phyloP scores from a whole-genome alignment of 1,140 invertebrate genomes.

The Maniola jurtina region DNA sequence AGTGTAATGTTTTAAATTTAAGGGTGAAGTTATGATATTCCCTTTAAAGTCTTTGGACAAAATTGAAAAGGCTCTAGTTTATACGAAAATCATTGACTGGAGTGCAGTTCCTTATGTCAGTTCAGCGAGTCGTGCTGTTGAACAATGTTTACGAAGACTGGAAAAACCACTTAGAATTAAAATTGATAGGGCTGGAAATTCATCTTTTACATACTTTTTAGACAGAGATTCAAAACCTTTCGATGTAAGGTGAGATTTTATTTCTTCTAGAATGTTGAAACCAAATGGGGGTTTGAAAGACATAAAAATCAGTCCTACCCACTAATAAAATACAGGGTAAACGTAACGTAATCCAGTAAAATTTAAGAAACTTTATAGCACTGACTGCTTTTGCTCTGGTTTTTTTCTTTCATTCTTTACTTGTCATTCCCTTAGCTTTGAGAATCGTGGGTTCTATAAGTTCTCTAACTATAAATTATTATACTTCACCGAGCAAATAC shows the following conservation, averaged over 20 bases:
- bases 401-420: too few relatives aligned
- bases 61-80: constrained; percentile 37
- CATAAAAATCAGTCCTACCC: too few relatives aligned
- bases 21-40: constrained; percentile 35
- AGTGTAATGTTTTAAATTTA: constrained; percentile 28
- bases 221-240: constrained; percentile 19
- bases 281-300: too few relatives aligned
- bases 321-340: too few relatives aligned
- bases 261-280: too few relatives aligned
- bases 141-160: constrained; percentile 30
- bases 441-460: too few relatives aligned
- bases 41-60: constrained; percentile 30
- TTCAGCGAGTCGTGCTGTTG: constrained; percentile 26
- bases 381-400: too few relatives aligned
- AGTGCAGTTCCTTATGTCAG: constrained; percentile 27
- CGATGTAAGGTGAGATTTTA: constrained; percentile 32
- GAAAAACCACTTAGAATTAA: constrained; percentile 17
- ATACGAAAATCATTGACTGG: constrained; percentile 40
- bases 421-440: too few relatives aligned
- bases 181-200: constrained; percentile 20
- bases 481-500: too few relatives aligned
- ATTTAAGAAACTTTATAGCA: too few relatives aligned
- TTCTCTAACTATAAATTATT: too few relatives aligned
- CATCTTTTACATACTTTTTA: constrained; percentile 32
- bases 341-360: too few relatives aligned